Base-by-base conservation (phyloP, 2,888 invertebrate genomes). In the Pegoplata infirma region DNA sequence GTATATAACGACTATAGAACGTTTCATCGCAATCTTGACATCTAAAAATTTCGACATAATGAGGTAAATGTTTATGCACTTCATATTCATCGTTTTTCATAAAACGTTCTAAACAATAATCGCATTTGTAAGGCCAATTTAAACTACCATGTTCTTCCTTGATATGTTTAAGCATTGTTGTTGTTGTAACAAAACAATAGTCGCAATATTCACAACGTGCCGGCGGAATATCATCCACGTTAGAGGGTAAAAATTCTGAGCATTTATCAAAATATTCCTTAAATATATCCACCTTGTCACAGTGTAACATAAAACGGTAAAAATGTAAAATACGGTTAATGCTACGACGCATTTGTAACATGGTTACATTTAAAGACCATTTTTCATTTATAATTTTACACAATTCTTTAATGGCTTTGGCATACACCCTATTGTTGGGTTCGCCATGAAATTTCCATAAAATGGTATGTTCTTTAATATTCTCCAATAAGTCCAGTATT, bases 111-210 rank as follows among this genome's bases (percentile, higher is more conserved):
- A 14, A 25, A 16, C 78, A 78, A 3, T 55, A 12, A 1, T 21
- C 21, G 21, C 78, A 78, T 55, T 68, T 74, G 17, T 66, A 71
- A 12, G 64, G 78, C 75, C 67, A 75, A 40, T 68, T 75, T 1
- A 49, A 55, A 63, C 14, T 19, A 5, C 68, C 46, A 47, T 75
- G 75, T 10, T 16, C 25, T 2, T 16, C 19, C 17, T 40, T n/a
- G 7, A 68, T 23, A 68, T 75, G 75, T 40, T 44, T 61, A 40
- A 67, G 53, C 25, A 68, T 47, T 5, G 55, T 47, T 4, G 7
- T 16, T n/a, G 67, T 61, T 19, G 12, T 68, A 21, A 47, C 25
- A 21, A 5, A 75, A 47, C 75, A 75, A 19, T 68, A 6, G 5
- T 19, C 61, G 49, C 75, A 75, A 8, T 63, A 68, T 0, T 6